phyloP scores from a whole-genome alignment of 2,888 invertebrate species.

The Sicus ferrugineus region DNA sequence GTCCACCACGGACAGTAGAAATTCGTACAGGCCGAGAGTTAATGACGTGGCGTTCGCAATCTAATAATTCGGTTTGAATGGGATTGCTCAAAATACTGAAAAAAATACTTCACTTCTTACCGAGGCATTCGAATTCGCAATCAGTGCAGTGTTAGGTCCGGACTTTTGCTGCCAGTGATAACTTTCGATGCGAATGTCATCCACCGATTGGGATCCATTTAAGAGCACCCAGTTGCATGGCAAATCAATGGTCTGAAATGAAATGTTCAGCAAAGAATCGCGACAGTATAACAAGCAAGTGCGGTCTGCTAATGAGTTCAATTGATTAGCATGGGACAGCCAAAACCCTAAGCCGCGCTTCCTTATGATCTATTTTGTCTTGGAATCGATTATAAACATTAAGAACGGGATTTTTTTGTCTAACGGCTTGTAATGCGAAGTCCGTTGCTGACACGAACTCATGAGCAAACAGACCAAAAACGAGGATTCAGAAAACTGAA shows the following conservation, averaged over 20 bases:
- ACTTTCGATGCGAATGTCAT: conserved; percentile 82
- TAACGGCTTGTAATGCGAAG: no score
- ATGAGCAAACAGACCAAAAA: no score
- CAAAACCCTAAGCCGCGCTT: no score
- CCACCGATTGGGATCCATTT: conserved; percentile 82
- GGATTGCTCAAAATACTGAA: neutral
- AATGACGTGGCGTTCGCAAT: conserved; percentile 80
- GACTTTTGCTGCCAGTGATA: conserved; percentile 86
- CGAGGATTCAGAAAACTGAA: no score
- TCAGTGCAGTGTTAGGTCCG: conserved; percentile 71
- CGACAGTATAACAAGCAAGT: neutral
- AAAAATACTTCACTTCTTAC: conserved; percentile 41
- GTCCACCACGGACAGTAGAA: conserved; percentile 83
- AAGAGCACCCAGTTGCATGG: conserved; percentile 82
- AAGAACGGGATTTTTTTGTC: no score
- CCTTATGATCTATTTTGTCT: no score
- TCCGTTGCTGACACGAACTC: no score
- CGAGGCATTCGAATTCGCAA: conserved; percentile 69
- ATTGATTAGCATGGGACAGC: no score
- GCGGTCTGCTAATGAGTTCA: no score
- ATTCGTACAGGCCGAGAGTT: conserved; percentile 84
- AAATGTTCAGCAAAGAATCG: no score
- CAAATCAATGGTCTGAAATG: conserved; percentile 78
- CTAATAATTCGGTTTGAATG: conserved; percentile 43
- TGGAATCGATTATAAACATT: no score